Percentiles rank a stretch among this genome's conserved stretches.
Evolutionary conservation across 1,140 invertebrate genomes (phyloP).

Genomic region (Tribolium castaneum): DNA sequence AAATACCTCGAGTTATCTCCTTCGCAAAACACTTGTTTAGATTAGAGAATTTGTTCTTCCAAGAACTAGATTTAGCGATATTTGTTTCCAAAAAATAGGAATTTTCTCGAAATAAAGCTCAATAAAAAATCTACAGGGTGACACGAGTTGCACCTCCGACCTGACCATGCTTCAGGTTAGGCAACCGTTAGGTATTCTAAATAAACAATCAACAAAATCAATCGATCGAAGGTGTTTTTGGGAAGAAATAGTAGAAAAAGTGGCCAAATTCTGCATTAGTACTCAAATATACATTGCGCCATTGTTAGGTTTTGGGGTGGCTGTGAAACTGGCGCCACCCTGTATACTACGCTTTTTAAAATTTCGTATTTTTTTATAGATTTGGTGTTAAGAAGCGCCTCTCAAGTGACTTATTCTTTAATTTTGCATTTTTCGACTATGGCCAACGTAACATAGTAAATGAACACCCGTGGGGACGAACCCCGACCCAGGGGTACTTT

Average conservation of each 20-base stretch:
- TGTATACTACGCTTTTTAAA: background rate
- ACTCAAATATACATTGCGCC: too few relatives aligned
- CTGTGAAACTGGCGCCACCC: background rate
- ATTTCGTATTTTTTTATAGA: background rate
- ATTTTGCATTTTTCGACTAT: background rate
- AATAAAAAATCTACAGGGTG: too few relatives aligned
- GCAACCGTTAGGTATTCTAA: too few relatives aligned
- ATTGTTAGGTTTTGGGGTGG: background rate
- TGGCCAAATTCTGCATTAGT: too few relatives aligned
- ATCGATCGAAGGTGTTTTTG: too few relatives aligned
- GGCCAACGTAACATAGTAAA: constrained; percentile 51
- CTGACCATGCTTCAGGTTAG: too few relatives aligned
- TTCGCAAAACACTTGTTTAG: background rate
- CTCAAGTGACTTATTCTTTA: background rate
- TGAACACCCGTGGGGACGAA: constrained; percentile 51
- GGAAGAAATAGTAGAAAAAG: too few relatives aligned
- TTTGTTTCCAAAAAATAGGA: too few relatives aligned
- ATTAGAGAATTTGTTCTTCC: background rate
- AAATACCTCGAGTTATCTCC: background rate
- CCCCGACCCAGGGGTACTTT: constrained; percentile 51
- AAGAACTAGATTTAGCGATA: background rate
- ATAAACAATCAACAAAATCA: too few relatives aligned
- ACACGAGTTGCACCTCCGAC: too few relatives aligned
- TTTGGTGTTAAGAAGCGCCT: background rate
- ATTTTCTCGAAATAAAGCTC: too few relatives aligned